Conservation (phyloP, 2,888 invertebrate genomes). For the Bursaphelenchus okinawaensis region DNA sequence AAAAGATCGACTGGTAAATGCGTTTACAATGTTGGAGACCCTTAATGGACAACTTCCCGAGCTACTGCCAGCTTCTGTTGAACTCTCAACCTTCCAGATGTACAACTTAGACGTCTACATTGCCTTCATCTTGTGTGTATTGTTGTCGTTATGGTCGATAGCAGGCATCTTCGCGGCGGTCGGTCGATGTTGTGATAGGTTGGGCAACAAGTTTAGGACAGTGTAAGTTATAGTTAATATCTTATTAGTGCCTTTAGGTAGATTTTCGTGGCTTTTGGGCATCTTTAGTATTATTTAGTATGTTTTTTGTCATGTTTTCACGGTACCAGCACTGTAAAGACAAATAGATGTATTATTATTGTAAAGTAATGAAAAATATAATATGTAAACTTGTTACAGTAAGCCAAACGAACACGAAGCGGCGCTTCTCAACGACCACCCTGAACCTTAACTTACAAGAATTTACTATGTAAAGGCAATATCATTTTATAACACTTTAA, state of each 20-base stretch:
- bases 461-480: not conserved
- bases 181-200: not conserved
- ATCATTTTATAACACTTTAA: not conserved
- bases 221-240: not conserved
- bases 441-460: not conserved
- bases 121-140: not conserved
- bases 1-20: not conserved
- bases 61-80: not conserved
- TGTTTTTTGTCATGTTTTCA: too few relatives aligned
- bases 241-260: not conserved
- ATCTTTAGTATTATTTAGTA: too few relatives aligned
- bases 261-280: too few relatives aligned
- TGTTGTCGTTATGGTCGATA: not conserved
- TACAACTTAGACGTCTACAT: not conserved
- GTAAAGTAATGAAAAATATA: too few relatives aligned
- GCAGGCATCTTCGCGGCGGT: not conserved
- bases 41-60: conserved; percentile 23
- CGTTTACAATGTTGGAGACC: conserved; percentile 21
- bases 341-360: too few relatives aligned
- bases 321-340: too few relatives aligned
- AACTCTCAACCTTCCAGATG: not conserved
- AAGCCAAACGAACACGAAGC: not conserved
- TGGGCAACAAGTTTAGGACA: not conserved
- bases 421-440: not conserved
- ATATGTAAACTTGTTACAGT: not conserved